Percentiles rank a stretch among this genome's conserved stretches.
Evolutionary conservation across 1,140 invertebrate genomes (phyloP).

Genomic region (Pentalonia nigronervosa): DNA sequence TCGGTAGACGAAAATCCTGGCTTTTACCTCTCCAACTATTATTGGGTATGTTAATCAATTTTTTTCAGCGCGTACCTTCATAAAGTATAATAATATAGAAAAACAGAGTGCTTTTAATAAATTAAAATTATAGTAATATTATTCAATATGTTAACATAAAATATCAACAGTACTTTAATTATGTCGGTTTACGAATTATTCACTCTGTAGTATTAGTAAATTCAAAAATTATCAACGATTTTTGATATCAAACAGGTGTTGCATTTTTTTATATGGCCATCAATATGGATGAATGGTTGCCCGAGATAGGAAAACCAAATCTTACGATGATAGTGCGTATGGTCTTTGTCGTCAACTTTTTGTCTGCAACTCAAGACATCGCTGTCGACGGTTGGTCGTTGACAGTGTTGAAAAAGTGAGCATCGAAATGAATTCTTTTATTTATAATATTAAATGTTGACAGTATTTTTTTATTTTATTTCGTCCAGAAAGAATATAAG

Average conservation of each 20-base stretch:
- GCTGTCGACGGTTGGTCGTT: constrained; percentile 99
- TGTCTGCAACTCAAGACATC: constrained; percentile 98
- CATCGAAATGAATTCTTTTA: neutral
- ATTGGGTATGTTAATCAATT: neutral
- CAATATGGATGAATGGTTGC: constrained; percentile 4
- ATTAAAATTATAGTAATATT: neutral
- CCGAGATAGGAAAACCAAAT: constrained; percentile 63
- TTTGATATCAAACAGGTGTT: constrained; percentile 80
- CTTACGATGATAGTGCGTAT: constrained; percentile 82
- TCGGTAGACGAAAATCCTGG: constrained; percentile 1
- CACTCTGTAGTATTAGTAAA: neutral
- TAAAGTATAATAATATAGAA: neutral
- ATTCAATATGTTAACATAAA: neutral
- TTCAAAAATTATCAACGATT: neutral
- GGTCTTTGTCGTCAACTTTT: constrained; percentile 91
- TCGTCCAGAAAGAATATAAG: constrained; percentile 83
- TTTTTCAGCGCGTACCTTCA: neutral
- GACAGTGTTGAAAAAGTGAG: constrained; percentile 91
- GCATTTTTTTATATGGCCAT: neutral
- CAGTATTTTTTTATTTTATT: neutral
- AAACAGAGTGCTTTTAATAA: neutral
- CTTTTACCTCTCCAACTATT: neutral
- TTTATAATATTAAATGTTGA: constrained; percentile 61
- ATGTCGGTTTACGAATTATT: neutral
- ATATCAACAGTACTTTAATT: neutral